Conservation (phyloP, 2,113 vertebrate species). For the Meles meles region DNA sequence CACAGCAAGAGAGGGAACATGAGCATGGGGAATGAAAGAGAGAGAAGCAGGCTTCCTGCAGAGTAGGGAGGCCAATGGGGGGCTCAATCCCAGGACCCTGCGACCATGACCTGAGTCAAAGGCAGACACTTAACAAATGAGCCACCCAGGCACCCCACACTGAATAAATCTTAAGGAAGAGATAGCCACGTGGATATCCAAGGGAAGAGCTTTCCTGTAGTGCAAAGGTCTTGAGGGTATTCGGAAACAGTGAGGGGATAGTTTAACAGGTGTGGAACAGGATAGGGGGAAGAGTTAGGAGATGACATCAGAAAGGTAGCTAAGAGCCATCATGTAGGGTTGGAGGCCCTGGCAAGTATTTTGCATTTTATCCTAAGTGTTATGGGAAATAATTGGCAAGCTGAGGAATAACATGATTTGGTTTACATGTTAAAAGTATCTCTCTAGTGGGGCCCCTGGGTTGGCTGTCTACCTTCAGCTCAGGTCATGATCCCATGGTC, state of each 20-base stretch:
- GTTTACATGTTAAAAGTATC: not conserved
- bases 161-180: slow-evolving; percentile 1
- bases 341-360: not conserved
- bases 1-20: no score
- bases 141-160: not conserved
- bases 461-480: not conserved
- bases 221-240: not conserved
- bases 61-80: no score
- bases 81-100: no score
- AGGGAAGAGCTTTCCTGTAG: not conserved
- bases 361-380: not conserved
- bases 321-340: not conserved
- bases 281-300: not conserved
- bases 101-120: no score
- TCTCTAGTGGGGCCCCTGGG: not conserved
- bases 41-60: no score
- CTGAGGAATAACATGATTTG: not conserved
- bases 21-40: no score
- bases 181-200: not conserved
- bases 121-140: no score
- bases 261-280: not conserved
- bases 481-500: not conserved
- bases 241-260: not conserved
- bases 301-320: not conserved
- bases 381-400: not conserved